Percentiles rank a stretch among this genome's conserved stretches.
Evolutionary conservation across 2,797 vertebrate species (phyloP).

Genomic region (Gymnothorax javanicus): DNA sequence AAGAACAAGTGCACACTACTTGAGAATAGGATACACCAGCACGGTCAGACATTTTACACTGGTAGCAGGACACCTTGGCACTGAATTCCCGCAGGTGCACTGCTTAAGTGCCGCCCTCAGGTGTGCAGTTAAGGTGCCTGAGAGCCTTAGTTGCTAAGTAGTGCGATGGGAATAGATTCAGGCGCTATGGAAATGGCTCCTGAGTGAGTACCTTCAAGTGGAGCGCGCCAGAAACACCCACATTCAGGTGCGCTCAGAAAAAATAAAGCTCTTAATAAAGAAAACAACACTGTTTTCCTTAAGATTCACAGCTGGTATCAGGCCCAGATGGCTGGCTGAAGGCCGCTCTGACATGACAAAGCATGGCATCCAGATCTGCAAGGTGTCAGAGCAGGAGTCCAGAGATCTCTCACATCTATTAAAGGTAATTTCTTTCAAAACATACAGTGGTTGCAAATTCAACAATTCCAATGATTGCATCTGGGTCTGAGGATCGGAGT

Average conservation of each 20-base stretch:
- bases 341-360: neutral
- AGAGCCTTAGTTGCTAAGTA: neutral
- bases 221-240: neutral
- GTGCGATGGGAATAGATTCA: neutral
- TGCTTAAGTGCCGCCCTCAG: too few species aligned
- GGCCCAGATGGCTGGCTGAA: neutral
- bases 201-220: neutral
- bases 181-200: neutral
- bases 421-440: too few species aligned
- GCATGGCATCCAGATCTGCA: too few species aligned
- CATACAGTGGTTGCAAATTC: too few species aligned
- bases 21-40: neutral
- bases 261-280: too few species aligned
- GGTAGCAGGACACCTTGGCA: neutral
- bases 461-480: too few species aligned
- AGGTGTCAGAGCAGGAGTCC: too few species aligned
- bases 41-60: neutral
- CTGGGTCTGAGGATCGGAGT: too few species aligned
- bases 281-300: too few species aligned
- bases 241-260: too few species aligned
- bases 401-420: too few species aligned
- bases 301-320: too few species aligned
- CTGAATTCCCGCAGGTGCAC: neutral
- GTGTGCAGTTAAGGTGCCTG: neutral
- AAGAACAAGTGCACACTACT: neutral